phyloP scores from a whole-genome alignment of 2,888 invertebrate species.

The Achlya flavicornis region DNA sequence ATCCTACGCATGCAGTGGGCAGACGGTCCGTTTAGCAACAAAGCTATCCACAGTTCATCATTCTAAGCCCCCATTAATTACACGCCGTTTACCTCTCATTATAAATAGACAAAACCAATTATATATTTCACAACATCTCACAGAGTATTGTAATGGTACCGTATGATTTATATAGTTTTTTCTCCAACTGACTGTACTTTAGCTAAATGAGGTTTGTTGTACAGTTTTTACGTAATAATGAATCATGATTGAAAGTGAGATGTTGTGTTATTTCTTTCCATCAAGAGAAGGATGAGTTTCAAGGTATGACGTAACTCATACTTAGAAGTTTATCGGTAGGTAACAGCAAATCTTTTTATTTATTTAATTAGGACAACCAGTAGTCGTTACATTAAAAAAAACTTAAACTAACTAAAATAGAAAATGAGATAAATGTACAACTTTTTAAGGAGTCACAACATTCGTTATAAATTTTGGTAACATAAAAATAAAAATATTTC shows the following conservation, averaged over 20 bases:
- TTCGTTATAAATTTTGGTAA: too few relatives aligned
- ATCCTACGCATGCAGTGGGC: constrained; percentile 70
- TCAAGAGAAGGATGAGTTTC: constrained; percentile 17
- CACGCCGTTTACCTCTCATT: constrained; percentile 72
- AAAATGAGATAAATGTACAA: too few relatives aligned
- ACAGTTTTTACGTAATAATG: constrained; percentile 35
- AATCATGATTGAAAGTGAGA: constrained; percentile 52
- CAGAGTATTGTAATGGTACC: constrained; percentile 36
- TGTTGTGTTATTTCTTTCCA: constrained; percentile 44
- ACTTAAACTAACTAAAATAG: too few relatives aligned
- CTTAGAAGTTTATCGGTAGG: neutral
- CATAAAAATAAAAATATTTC: too few relatives aligned
- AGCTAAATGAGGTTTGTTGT: constrained; percentile 19
- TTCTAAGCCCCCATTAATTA: constrained; percentile 70
- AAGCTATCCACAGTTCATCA: constrained; percentile 52
- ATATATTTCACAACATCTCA: constrained; percentile 55
- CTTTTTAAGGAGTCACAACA: too few relatives aligned
- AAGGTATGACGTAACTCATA: neutral
- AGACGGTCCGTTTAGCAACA: constrained; percentile 59
- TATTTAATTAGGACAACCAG: neutral
- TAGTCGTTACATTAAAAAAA: too few relatives aligned
- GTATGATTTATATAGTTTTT: constrained; percentile 65
- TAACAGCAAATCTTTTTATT: neutral
- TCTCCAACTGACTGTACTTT: constrained; percentile 48
- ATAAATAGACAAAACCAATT: constrained; percentile 76